Conservation (phyloP, 1,140 invertebrate genomes). For the Drosophila lowei region DNA sequence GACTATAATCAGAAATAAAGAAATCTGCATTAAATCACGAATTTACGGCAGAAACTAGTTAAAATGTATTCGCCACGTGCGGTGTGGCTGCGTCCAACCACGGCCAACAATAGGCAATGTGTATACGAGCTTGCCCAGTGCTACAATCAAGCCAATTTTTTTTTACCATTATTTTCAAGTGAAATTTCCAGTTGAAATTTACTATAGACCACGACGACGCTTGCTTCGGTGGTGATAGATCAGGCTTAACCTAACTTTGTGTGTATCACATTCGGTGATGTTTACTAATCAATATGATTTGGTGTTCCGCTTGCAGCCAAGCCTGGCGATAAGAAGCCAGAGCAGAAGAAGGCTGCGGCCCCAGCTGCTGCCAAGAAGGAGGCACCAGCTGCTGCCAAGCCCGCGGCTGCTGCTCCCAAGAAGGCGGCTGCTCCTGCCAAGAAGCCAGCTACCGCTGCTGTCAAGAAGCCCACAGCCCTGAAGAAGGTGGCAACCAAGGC, state of each 20-base stretch:
- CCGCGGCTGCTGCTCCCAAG: constrained; percentile 84
- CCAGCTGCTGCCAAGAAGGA: constrained; percentile 83
- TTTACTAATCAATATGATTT: constrained; percentile 49
- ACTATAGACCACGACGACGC: not conserved
- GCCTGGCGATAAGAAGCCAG: constrained; percentile 82
- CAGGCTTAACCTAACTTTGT: constrained; percentile 25
- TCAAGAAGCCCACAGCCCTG: constrained; percentile 69
- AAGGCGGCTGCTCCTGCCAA: constrained; percentile 83
- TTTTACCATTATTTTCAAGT: not conserved
- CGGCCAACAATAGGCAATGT: not conserved
- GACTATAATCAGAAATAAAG: constrained; percentile 7
- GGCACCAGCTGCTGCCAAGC: constrained; percentile 83
- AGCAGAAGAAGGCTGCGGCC: constrained; percentile 77
- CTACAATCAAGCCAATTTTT: too few species aligned
- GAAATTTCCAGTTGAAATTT: constrained; percentile 1
- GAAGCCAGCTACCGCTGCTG: constrained; percentile 78
- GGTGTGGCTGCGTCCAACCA: constrained; percentile 36
- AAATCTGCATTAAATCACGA: constrained; percentile 18
- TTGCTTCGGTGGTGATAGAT: constrained; percentile 43
- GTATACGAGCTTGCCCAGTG: not conserved
- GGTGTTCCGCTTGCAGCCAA: constrained; percentile 64
- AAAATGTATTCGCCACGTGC: constrained; percentile 63
- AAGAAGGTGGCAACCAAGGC: constrained; percentile 77
- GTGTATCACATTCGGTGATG: constrained; percentile 22
- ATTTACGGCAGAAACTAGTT: constrained; percentile 43